These are phyloP conservation scores for Lypha dubia DNA, from an alignment of 2,888 invertebrate genomes.

Conservation along the genomic window DNA sequence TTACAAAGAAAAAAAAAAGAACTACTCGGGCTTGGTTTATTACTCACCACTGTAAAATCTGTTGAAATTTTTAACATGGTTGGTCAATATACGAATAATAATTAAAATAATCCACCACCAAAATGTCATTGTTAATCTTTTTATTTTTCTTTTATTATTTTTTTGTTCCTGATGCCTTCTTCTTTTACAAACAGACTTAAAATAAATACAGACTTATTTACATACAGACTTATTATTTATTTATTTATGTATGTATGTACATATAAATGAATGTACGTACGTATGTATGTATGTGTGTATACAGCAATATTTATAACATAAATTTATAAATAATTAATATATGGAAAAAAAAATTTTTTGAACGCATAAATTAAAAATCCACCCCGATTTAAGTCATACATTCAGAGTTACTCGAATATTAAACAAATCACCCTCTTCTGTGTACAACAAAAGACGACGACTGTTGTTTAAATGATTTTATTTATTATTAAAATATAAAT, in stretches of 20 bases:
- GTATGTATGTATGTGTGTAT: not conserved
- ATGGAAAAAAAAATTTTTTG: slow-evolving; percentile 38
- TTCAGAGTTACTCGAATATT: slow-evolving; percentile 28
- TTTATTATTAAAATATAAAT: slow-evolving; percentile 70
- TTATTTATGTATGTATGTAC: not conserved
- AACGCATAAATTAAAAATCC: slow-evolving; percentile 70
- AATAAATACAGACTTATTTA: slow-evolving; percentile 13
- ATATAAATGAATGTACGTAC: too few relatives aligned
- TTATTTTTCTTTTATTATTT: too few relatives aligned
- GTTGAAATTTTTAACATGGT: slow-evolving; percentile 56
- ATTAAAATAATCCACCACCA: slow-evolving; percentile 68
- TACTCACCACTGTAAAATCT: slow-evolving; percentile 56
- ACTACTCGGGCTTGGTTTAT: slow-evolving; percentile 27
- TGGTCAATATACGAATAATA: slow-evolving; percentile 53
- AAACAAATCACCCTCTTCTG: slow-evolving; percentile 63
- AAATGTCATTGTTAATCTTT: slow-evolving; percentile 55
- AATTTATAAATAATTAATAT: slow-evolving; percentile 70
- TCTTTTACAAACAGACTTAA: slow-evolving; percentile 37
- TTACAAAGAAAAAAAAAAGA: slow-evolving; percentile 41
- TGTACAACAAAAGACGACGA: slow-evolving; percentile 51
- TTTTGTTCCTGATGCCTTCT: slow-evolving; percentile 38
- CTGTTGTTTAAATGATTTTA: slow-evolving; percentile 67
- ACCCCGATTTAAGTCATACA: slow-evolving; percentile 59
- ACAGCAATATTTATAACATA: slow-evolving; percentile 60
- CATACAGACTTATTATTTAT: slow-evolving; percentile 2